Base-by-base conservation (phyloP, 2,888 invertebrate genomes). In the Hypomecis atomaria region DNA sequence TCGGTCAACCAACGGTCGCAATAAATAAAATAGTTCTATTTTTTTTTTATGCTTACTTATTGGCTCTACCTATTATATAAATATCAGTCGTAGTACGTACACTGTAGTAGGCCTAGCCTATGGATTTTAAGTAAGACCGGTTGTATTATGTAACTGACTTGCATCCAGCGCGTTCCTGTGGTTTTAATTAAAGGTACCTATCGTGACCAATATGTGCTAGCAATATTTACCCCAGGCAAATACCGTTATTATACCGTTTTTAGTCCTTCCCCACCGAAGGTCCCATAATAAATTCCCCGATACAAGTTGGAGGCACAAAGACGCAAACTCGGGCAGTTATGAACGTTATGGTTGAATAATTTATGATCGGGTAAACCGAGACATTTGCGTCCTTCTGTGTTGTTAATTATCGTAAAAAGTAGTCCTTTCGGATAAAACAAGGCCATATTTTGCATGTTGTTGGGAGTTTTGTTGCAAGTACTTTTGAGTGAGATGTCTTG, bases 331-430 rank as follows among this genome's bases (percentile, higher is more conserved):
- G 57, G 52, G 48, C 65, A 59, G 71, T 74, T 74, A 76, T 74
- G 73, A 71, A 71, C 67, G 69, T 54, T 67, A 66, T 60, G 71
- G 66, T 57, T 74, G 72, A 71, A 73, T 76, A 66, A 76, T 77
- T 75, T 75, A 77, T 74, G 73, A 74, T 71, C 70, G 65, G 73
- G 74, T 70, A 65, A 72, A 70, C 75, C 71, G 62, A 71, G 65
- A 69, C 72, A 67, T 70, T 76, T 71, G 66, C 70, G 72, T 62
- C 68, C 66, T 53, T 60, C 36, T 54, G 44, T 36, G 34, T 58
- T 58, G 56, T 61, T 62, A 65, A 69, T 69, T 66, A 65, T 57
- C 57, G 57, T 60, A 65, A 62, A 65, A 62, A 60, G 45, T 47
- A 33, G 11, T 38, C 40, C 34, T 34, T 52, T 47, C 42, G 11